A percentile compares a stretch with the other conserved stretches of the same genome.
Evolutionary conservation across 2,888 invertebrate species (phyloP).

Genomic region (Drosophila antonietae): DNA sequence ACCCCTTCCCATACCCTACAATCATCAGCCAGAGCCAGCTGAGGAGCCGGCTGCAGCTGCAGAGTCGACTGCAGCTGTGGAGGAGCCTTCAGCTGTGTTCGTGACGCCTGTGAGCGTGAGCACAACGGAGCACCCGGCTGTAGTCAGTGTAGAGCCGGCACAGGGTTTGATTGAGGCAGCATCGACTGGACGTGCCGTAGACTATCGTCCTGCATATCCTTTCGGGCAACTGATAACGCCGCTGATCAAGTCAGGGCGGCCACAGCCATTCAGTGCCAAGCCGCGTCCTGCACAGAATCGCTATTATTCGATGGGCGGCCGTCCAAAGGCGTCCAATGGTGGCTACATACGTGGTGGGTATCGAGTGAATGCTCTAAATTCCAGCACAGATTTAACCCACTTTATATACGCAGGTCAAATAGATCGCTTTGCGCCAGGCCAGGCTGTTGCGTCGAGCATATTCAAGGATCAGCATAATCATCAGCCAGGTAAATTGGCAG

Average conservation of each 20-base stretch:
- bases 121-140: neutral
- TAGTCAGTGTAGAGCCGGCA: conserved; percentile 24
- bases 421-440: conserved; percentile 83
- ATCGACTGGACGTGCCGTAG: conserved; percentile 82
- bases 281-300: conserved; percentile 39
- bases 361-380: conserved; percentile 36
- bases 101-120: conserved; percentile 56
- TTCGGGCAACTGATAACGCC: conserved; percentile 82
- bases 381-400: neutral
- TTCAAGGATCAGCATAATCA: conserved; percentile 66
- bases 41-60: neutral
- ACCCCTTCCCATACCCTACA: conserved; percentile 63
- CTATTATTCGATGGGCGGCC: conserved; percentile 42
- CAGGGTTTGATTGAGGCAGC: conserved; percentile 42
- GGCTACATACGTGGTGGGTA: conserved; percentile 66
- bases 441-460: conserved; percentile 77
- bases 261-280: conserved; percentile 37
- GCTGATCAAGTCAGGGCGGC: conserved; percentile 62
- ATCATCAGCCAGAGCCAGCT: conserved; percentile 52
- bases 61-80: neutral
- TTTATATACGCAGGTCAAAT: conserved; percentile 63
- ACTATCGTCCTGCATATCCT: conserved; percentile 81
- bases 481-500: conserved; percentile 56
- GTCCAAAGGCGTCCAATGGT: conserved; percentile 29
- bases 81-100: conserved; percentile 35